phyloP scores from a whole-genome alignment of 2,797 vertebrate genomes.

The Coreius guichenoti region DNA sequence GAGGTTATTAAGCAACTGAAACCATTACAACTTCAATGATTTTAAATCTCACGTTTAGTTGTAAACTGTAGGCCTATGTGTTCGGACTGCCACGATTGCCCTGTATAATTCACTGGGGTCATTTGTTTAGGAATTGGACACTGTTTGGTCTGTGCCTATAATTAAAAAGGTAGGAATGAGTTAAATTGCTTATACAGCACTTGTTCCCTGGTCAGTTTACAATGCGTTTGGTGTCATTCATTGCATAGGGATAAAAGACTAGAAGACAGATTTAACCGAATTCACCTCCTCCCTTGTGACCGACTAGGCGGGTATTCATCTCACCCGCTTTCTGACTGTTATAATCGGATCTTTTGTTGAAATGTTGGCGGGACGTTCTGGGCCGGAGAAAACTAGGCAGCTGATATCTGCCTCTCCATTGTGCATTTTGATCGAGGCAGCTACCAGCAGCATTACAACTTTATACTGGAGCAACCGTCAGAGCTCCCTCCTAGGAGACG shows the following conservation, averaged over 20 bases:
- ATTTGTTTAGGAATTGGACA: no score
- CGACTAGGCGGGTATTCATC: constrained; percentile 56
- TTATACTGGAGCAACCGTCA: constrained; percentile 57
- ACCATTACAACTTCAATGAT: not conserved
- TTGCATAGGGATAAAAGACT: constrained; percentile 26
- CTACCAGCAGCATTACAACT: constrained; percentile 63
- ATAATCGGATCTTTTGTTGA: constrained; percentile 69
- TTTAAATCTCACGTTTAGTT: not conserved
- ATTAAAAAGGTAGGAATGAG: not conserved
- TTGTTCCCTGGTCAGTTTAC: constrained; percentile 7
- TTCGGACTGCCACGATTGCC: not conserved
- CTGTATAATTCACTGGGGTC: not conserved
- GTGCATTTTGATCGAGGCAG: constrained; percentile 56
- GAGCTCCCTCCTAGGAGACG: constrained; percentile 48
- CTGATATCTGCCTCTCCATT: constrained; percentile 70
- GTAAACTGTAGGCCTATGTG: not conserved
- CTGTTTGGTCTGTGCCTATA: not conserved
- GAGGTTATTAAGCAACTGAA: not conserved
- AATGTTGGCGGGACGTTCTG: constrained; percentile 58
- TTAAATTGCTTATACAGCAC: not conserved
- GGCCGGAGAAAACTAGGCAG: constrained; percentile 62
- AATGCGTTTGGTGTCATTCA: constrained; percentile 51
- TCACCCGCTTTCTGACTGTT: constrained; percentile 48
- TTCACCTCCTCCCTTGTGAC: constrained; percentile 52
- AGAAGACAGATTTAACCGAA: constrained; percentile 56